phyloP scores from a whole-genome alignment of 2,797 vertebrate species.

The Spea hammondii region DNA sequence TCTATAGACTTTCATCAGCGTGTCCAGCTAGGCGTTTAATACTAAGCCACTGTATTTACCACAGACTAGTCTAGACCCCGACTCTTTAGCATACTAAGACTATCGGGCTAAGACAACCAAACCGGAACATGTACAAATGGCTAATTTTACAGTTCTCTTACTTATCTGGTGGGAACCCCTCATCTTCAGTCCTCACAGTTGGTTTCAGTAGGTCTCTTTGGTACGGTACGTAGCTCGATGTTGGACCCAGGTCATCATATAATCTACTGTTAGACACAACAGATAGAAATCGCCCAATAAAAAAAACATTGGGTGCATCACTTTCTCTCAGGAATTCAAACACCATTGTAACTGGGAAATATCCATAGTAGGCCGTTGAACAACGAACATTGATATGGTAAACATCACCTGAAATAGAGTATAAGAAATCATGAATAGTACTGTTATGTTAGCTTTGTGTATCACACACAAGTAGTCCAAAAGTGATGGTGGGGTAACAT shows the following conservation, averaged over 20 bases:
- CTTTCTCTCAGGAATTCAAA: slow-evolving; percentile 75
- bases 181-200: slow-evolving; percentile 54
- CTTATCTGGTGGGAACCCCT: slow-evolving; percentile 32
- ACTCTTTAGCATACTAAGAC: no score
- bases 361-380: slow-evolving; percentile 67
- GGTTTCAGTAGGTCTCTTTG: slow-evolving; percentile 51
- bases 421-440: no score
- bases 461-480: no score
- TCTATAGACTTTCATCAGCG: no score
- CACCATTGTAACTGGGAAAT: slow-evolving; percentile 68
- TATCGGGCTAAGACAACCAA: no score
- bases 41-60: no score
- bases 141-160: background rate
- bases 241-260: slow-evolving; percentile 73
- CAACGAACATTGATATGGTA: slow-evolving; percentile 73
- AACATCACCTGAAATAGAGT: slow-evolving; percentile 62
- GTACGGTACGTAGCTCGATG: slow-evolving; percentile 66
- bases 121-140: no score
- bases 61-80: no score
- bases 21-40: no score
- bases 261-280: slow-evolving; percentile 66
- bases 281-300: slow-evolving; percentile 77
- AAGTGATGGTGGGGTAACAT: no score
- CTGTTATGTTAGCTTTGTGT: no score
- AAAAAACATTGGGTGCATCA: slow-evolving; percentile 61